Evolutionary conservation across 2,888 invertebrate genomes (phyloP), one percentile per base, ranked within the genome.

Genomic region (Spisula solida): DNA sequence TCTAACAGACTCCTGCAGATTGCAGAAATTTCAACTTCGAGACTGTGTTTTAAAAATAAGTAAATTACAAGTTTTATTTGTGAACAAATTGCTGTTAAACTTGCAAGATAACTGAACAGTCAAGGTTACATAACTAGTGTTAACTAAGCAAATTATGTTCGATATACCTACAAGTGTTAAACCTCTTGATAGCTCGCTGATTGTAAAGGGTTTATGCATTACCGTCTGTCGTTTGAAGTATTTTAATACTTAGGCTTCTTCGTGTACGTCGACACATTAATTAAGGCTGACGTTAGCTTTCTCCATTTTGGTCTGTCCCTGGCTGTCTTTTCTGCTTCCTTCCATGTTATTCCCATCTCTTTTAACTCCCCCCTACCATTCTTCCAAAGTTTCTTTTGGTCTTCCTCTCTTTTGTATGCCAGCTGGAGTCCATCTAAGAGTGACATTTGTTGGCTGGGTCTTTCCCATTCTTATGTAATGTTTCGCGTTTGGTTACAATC

Each of bases 121-220:
- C 66, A 82, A 82, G 82, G 82, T 82, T 82, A 66, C 66, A 66
- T 82, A 82, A 82, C 82, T 41, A n/a, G 18, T 29, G 16, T 75
- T 34, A 75, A 31, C 18, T 31, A 75, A 75, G 18, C 31, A 25
- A 75, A 75, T 34, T 20, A 75, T 34, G 0, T 31, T 70, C 29
- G 34, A 75, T 75, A 75, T 34, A 31, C 75, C 75, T 2, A 75
- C 75, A 75, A 31, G 75, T 75, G 34, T 75, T 75, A 75, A 66
- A 60, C 66, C 66, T 82, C 82, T 66, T 82, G 82, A 34, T 14
- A 31, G 16, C 14, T 34, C 60, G 60, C 25, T n/a, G 60, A 66
- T 66, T 66, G 4, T 25, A 66, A 66, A 25, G 25, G 60, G n/a
- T 66, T 18, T 56, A 56, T 56, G 18, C 41, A 41, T 41, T 41